Conservation (phyloP, 2,888 invertebrate species). For the Agrilus biguttatus region DNA sequence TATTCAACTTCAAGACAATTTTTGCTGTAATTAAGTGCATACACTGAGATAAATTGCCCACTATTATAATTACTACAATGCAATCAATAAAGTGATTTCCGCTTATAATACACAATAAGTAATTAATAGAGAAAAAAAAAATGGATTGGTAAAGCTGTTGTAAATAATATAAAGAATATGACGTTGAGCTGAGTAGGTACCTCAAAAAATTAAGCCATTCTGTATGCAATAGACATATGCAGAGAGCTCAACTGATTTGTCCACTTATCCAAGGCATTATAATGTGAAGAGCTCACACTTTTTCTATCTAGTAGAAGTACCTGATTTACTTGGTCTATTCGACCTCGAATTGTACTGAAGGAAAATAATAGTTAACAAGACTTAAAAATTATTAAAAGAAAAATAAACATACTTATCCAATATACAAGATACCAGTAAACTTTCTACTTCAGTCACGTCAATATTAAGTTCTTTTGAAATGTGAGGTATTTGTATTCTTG, state of each 20-base stretch:
- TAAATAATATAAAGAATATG: too few species aligned
- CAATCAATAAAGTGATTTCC: too few species aligned
- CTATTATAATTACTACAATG: too few species aligned
- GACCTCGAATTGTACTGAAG: slow-evolving; percentile 64
- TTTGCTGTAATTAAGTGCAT: too few species aligned
- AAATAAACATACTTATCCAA: slow-evolving; percentile 72
- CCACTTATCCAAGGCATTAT: slow-evolving; percentile 92
- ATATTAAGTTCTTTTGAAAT: slow-evolving; percentile 91
- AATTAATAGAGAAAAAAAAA: too few species aligned
- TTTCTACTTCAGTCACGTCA: slow-evolving; percentile 89
- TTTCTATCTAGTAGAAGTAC: slow-evolving; percentile 77
- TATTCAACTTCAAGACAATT: too few species aligned
- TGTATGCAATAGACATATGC: slow-evolving; percentile 82
- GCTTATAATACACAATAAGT: too few species aligned
- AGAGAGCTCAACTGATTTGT: slow-evolving; percentile 78
- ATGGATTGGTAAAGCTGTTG: too few species aligned
- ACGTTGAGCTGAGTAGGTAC: too few species aligned
- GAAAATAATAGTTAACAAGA: background rate
- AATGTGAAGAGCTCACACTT: slow-evolving; percentile 71
- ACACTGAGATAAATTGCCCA: too few species aligned
- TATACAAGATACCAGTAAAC: slow-evolving; percentile 92
- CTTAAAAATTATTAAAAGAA: slow-evolving; percentile 1
- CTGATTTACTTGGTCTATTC: slow-evolving; percentile 88
- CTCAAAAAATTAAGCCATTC: slow-evolving; percentile 45
- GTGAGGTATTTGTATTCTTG: slow-evolving; percentile 93